phyloP scores from a whole-genome alignment of 35 echinoderm and acorn worm species.

The Holothuria glaberrima region DNA sequence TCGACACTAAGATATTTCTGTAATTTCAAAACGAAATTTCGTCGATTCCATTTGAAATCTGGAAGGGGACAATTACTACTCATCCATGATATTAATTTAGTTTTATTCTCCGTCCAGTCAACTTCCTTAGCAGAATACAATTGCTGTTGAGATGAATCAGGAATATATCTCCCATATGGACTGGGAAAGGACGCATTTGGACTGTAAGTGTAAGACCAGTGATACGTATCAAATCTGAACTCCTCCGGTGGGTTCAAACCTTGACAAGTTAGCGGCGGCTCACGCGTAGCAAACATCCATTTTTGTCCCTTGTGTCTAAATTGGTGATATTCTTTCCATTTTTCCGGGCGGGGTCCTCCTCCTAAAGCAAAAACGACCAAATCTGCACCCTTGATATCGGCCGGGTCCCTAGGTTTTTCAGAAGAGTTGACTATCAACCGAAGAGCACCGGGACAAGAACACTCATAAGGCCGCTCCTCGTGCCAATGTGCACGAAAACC shows the following conservation, averaged over 20 bases:
- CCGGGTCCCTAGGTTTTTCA: conserved; percentile 12
- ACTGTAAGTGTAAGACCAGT: conserved; percentile 45
- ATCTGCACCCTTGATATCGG: conserved; percentile 16
- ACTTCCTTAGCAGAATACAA: conserved; percentile 4
- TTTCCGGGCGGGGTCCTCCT: neutral
- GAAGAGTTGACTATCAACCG: conserved; percentile 20
- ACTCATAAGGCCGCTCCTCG: neutral
- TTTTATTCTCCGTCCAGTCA: conserved; percentile 57
- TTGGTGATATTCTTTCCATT: conserved; percentile 33
- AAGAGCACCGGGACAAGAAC: neutral
- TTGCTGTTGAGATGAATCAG: neutral
- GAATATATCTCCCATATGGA: conserved; percentile 29
- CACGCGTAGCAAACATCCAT: conserved; percentile 38
- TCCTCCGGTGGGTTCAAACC: conserved; percentile 11
- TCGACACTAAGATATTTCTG: conserved; percentile 37
- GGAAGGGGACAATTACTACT: conserved; percentile 47
- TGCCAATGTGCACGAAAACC: conserved; percentile 36
- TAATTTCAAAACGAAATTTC: conserved; percentile 52
- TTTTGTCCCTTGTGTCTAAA: conserved; percentile 17
- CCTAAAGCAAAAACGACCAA: conserved; percentile 22
- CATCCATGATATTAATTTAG: conserved; percentile 51
- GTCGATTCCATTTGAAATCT: conserved; percentile 47
- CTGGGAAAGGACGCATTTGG: neutral
- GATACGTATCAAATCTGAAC: conserved; percentile 15
- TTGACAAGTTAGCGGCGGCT: neutral